Evolutionary conservation across 2,888 invertebrate genomes (phyloP), one percentile per base, ranked within the genome.

Genomic region (Kuschelorhynchus macadamiae): DNA sequence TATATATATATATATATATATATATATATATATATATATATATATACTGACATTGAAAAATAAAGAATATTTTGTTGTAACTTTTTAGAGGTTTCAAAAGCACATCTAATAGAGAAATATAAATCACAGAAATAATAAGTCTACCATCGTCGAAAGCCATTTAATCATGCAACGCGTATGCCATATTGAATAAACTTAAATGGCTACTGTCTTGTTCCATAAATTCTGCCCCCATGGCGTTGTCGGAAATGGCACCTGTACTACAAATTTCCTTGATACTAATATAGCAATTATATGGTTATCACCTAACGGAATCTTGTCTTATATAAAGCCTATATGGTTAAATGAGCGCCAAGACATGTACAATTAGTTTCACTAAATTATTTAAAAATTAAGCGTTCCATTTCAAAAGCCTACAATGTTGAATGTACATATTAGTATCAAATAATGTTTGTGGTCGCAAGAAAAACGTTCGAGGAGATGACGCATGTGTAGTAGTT

Each of bases 211-310:
- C 64, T 57, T 50, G 59, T 49, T 33, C 50, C 42, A 65, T 65
- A 59, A 59, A 65, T 65, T 21, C 46, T 52, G 65, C 57, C 59
- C 65, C 52, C 59, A 65, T 65, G 59, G 16, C 20, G 52, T 21
- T 57, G 59, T 52, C 65, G 65, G 65, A 65, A 65, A 52, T 65
- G 44, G 44, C 65, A 57, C 59, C 65, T 65, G 65, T 65, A 52
- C 52, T 52, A 52, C 57, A 49, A 57, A 64, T 65, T 65, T 57
- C 50, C 52, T 59, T 18, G 42, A 21, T 57, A 65, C 59, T 57
- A 57, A 65, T 65, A 65, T 44, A 52, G 65, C 59, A 42, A 65
- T 65, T 65, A 65, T 59, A 42, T 44, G 52, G 41, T 33, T 65
- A 59, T 65, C 65, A 49, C 14, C 8, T 64, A 56, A 64, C 64